A percentile compares a stretch with the other conserved stretches of the same genome.
phyloP scores from a whole-genome alignment of 2,113 vertebrate genomes.

The Actenoides lindsayi region DNA sequence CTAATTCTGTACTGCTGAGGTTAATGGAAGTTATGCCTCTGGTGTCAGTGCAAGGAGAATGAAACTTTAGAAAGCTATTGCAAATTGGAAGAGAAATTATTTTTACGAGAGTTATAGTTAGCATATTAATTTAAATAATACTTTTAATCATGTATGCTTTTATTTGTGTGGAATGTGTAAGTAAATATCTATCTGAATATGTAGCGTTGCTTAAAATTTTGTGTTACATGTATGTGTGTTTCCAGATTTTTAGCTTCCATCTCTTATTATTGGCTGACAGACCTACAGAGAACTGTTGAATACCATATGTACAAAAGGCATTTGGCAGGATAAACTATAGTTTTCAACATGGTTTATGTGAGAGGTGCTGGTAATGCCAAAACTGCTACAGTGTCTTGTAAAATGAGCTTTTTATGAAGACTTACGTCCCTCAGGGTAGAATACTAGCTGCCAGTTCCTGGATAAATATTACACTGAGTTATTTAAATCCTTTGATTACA shows the following conservation, averaged over 20 bases:
- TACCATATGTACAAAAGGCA: conserved; percentile 8
- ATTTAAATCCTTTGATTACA: conserved; percentile 25
- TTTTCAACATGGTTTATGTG: conserved; percentile 36
- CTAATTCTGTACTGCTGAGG: background rate
- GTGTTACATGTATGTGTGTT: background rate
- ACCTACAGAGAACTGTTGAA: conserved; percentile 16
- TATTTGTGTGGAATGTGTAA: background rate
- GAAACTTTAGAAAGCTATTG: background rate
- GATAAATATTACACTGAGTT: conserved; percentile 38
- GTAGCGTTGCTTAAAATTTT: background rate
- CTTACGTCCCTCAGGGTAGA: background rate
- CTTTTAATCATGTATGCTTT: background rate
- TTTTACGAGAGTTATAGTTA: background rate
- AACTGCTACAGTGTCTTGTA: conserved; percentile 29
- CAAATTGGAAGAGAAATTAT: background rate
- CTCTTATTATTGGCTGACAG: conserved; percentile 38
- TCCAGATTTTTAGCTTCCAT: conserved; percentile 13
- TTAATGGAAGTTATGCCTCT: background rate
- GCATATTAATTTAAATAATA: background rate
- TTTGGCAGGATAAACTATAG: conserved; percentile 37
- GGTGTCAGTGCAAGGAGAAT: background rate
- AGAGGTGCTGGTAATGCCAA: conserved; percentile 49
- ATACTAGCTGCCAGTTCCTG: conserved; percentile 8
- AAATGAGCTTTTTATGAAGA: conserved; percentile 41
- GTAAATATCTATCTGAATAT: background rate